These are phyloP conservation scores for Andrena camellia DNA, from an alignment of 2,888 invertebrate genomes.

Conservation along the genomic window DNA sequence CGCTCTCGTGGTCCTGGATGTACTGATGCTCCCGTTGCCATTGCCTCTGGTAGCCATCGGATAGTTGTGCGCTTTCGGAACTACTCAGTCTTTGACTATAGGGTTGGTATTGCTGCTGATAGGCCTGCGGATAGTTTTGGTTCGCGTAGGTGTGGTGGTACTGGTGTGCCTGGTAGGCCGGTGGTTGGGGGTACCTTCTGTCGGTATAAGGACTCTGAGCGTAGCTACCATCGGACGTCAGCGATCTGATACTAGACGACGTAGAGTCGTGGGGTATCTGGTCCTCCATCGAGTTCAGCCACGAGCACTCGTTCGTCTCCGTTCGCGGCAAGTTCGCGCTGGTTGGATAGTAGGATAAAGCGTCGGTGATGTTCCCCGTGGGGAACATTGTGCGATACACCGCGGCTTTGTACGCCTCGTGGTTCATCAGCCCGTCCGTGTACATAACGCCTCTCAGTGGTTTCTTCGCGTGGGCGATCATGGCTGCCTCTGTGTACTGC, in stretches of 20 bases:
- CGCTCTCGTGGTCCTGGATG: conserved; percentile 75
- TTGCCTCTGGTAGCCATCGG: conserved; percentile 80
- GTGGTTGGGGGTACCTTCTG: conserved; percentile 81
- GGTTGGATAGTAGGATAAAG: conserved; percentile 93
- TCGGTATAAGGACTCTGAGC: conserved; percentile 80
- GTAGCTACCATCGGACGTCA: conserved; percentile 81
- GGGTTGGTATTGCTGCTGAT: conserved; percentile 81
- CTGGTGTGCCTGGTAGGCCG: conserved; percentile 81
- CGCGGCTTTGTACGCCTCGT: conserved; percentile 89
- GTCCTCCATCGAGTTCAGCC: conserved; percentile 87
- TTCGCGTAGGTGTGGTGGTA: conserved; percentile 80
- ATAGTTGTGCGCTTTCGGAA: conserved; percentile 77
- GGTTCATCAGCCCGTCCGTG: conserved; percentile 87
- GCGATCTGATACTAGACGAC: conserved; percentile 86
- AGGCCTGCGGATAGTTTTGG: conserved; percentile 80
- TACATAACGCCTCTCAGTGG: conserved; percentile 77
- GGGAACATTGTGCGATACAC: conserved; percentile 90
- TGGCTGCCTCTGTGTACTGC: conserved; percentile 84
- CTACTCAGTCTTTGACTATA: conserved; percentile 77
- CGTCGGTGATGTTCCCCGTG: conserved; percentile 91
- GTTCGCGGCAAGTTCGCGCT: conserved; percentile 87
- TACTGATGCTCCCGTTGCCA: conserved; percentile 82
- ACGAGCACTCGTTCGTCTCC: conserved; percentile 87
- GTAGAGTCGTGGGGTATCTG: conserved; percentile 86
- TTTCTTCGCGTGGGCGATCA: conserved; percentile 79